A percentile compares a stretch with the other conserved stretches of the same genome.
Conservation (phyloP, 2,113 vertebrate genomes). For the Euleptes europaea region DNA sequence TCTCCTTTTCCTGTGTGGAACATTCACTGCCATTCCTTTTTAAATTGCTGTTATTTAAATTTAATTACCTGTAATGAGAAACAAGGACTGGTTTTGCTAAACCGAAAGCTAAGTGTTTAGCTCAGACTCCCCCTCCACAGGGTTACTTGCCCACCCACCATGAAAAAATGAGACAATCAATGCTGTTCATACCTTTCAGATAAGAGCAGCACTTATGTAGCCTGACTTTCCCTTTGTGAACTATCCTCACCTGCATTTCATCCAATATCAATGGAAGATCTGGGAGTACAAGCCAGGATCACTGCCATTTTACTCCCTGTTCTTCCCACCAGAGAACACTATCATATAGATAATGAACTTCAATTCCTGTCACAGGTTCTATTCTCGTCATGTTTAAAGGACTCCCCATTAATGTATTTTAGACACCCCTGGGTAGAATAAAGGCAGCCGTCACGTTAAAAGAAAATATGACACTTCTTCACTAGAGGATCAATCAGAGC, state of each 20-base stretch:
- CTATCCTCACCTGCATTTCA: not conserved
- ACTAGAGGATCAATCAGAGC: not conserved
- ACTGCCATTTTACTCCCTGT: not conserved
- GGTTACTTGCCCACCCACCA: not conserved
- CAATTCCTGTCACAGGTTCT: too few species aligned
- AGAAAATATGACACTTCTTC: not conserved
- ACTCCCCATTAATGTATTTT: not conserved
- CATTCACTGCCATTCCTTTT: conserved; percentile 26
- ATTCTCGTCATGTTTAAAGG: not conserved
- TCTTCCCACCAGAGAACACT: not conserved
- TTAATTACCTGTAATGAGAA: not conserved
- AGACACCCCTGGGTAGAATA: not conserved
- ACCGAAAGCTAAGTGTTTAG: not conserved
- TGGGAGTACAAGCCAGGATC: not conserved
- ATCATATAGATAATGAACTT: not conserved
- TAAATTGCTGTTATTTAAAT: conserved; percentile 12
- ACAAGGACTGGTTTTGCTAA: conserved; percentile 7
- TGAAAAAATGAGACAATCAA: not conserved
- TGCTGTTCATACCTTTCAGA: not conserved
- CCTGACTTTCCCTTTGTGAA: not conserved
- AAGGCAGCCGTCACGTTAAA: not conserved
- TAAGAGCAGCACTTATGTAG: not conserved
- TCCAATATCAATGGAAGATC: not conserved
- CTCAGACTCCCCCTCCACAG: not conserved
- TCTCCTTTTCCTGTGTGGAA: not conserved